Evolutionary conservation across 1,140 invertebrate species (phyloP), one percentile per base, ranked within the genome.

Genomic region (Anoplophora glabripennis): DNA sequence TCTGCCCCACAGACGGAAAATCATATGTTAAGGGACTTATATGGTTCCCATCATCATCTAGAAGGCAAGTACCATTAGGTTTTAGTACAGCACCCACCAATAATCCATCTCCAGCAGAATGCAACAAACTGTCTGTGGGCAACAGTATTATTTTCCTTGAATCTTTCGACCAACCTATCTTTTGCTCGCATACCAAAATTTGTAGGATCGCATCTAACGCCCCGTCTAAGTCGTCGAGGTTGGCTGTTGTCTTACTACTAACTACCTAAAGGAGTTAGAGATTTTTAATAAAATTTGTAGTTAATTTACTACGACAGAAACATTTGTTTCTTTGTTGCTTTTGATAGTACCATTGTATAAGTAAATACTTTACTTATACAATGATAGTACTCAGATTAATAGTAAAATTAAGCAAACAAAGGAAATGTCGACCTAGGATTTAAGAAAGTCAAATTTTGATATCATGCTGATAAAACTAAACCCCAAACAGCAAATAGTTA

Each of bases 201-300:
- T 86, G 85, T 76, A 84, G 79, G 10, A 86, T 75, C 34, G 83
- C 84, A 68, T 86, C 84, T 53, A 86, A 76, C 3, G 82, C 83
- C 36, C 84, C 84, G 65, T 86, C 84, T 3, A 83, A 78, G 45
- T 79, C 74, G 56, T 85, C 83, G 33, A 84, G 57, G 67, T 85
- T 86, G 8, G 79, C 80, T 8, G 82, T 83, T 10, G 83, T 76
- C 12, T 69, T 63, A 40, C 65, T 72, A 10, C 51, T 54, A 12
- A 51, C 52, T 15, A 73, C 51, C 66, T 68, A 40, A 59, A 57
- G 52, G 17, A 47, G 21, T 4, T 4, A 18, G 11, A 17, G 2
- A 41, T 12, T 17, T 41, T 12, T 41, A 41, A 2, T 41, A 41
- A 41, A 41, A 12, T 17, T 5, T 47, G 3, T 9, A 47, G 9